Base-by-base conservation (phyloP, 2,113 vertebrate species). In the Fregata magnificens region DNA sequence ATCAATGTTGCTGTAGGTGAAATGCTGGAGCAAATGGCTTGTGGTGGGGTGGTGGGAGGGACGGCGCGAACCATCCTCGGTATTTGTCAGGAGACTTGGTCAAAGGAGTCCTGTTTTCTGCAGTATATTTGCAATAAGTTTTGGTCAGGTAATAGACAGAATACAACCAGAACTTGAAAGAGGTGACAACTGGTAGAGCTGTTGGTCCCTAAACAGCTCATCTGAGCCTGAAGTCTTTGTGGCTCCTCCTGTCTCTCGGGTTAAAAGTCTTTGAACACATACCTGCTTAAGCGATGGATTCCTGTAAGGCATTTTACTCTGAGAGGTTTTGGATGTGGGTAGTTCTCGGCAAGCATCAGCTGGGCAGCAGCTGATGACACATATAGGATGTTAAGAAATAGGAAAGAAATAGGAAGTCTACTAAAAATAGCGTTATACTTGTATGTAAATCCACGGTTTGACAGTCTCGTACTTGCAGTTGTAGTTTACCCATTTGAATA, bases 11-110 rank as follows among this genome's bases (percentile, higher is more conserved):
- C 67, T 18, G 26, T 4, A 14, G 80, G 53, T 14, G n/a, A 40
- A n/a, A 19, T 3, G 16, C 81, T 38, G 67, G 47, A 69, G 53
- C 53, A 36, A 9, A 16, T 32, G 38, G 31, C 10, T 47, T 3
- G 1, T 13, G 29, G 24, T 1, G 19, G n/a, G 55, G 24, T 3
- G 15, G 26, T 12, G 82, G 36, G 62, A 34, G 10, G 31, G 65
- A 22, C 0, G 4, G 21, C 3, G 1, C 2, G 1, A 31, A 9
- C 40, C 8, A 0, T 4, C 25, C 47, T 5, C 5, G 0, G 14
- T 8, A 1, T 63, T 34, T 15, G 15, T 7, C 49, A 9, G 8
- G 38, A 40, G 53, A 8, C 25, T n/a, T 40, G 63, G 38, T 65
- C 40, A 24, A 15, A 47, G 59, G 50, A 34, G 47, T 28, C 63